phyloP scores from a whole-genome alignment of 2,797 vertebrate genomes.

The Paedocypris micromegethes region DNA sequence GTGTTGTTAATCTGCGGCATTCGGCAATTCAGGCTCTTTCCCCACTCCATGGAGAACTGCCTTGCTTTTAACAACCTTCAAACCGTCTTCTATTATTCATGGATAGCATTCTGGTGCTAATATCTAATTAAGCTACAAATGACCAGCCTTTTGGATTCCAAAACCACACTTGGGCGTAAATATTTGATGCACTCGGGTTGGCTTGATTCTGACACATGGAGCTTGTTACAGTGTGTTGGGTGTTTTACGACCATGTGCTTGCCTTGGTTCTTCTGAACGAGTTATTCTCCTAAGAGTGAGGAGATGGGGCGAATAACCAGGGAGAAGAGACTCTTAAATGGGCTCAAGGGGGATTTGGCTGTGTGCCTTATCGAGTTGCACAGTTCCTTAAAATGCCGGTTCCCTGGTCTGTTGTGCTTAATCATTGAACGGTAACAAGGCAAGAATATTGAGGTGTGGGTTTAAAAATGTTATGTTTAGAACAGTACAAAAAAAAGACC shows the following conservation, averaged over 20 bases:
- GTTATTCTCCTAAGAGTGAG: conserved; percentile 13
- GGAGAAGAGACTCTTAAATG: conserved; percentile 1
- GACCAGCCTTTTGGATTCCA: conserved; percentile 46
- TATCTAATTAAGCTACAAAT: conserved; percentile 57
- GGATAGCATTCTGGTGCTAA: conserved; percentile 50
- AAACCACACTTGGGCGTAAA: conserved; percentile 43
- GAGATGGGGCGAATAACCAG: conserved; percentile 13
- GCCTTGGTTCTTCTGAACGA: conserved; percentile 3
- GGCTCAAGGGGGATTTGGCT: conserved; percentile 7
- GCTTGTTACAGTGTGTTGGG: conserved; percentile 28
- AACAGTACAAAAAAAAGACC: conserved; percentile 1
- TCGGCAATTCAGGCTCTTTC: conserved; percentile 47
- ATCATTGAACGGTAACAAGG: conserved; percentile 8
- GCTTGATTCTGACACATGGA: conserved; percentile 28
- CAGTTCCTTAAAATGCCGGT: conserved; percentile 6
- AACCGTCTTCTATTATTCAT: conserved; percentile 61
- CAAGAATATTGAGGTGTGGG: background rate
- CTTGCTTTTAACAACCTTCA: conserved; percentile 58
- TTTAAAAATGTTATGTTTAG: background rate
- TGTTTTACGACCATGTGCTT: conserved; percentile 18
- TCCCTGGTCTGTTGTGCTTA: background rate
- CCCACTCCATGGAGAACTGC: conserved; percentile 28
- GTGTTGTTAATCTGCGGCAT: conserved; percentile 57
- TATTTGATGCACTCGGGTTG: conserved; percentile 50
- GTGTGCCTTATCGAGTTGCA: background rate